Conservation (phyloP, 2,888 invertebrate genomes). For the Thumatha senex region DNA sequence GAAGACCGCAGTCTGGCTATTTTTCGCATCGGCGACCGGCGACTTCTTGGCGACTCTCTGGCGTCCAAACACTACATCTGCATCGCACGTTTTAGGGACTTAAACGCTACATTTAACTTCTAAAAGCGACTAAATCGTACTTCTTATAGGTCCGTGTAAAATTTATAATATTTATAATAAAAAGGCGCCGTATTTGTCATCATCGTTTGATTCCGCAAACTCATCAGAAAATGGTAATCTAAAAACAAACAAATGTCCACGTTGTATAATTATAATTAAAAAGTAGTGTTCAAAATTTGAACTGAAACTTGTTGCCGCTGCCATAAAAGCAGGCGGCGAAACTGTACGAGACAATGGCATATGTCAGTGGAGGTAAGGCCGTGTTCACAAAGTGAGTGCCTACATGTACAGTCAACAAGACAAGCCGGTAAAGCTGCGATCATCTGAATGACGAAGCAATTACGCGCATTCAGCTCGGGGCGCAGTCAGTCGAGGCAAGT, state of each 20-base stretch:
- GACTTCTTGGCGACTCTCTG: too few relatives aligned
- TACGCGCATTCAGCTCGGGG: conserved; percentile 74
- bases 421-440: conserved; percentile 71
- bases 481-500: conserved; percentile 77
- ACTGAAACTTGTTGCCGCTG: conserved; percentile 50
- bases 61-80: too few relatives aligned
- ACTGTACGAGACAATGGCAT: conserved; percentile 61
- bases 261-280: conserved; percentile 39
- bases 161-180: too few relatives aligned
- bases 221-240: neutral
- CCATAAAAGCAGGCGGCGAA: conserved; percentile 59
- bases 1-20: too few relatives aligned
- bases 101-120: too few relatives aligned
- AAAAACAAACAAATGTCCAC: conserved; percentile 27
- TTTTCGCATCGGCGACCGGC: too few relatives aligned
- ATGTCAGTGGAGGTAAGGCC: conserved; percentile 66
- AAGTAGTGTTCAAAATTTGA: conserved; percentile 35
- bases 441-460: conserved; percentile 81
- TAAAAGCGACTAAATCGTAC: too few relatives aligned
- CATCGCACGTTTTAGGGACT: too few relatives aligned
- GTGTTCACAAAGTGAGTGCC: conserved; percentile 68
- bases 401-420: conserved; percentile 74
- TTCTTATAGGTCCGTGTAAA: too few relatives aligned
- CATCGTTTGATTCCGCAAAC: conserved; percentile 2
- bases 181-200: neutral